Conservation (phyloP, 64 coral and sea anemone species). For the Montipora foliosa region DNA sequence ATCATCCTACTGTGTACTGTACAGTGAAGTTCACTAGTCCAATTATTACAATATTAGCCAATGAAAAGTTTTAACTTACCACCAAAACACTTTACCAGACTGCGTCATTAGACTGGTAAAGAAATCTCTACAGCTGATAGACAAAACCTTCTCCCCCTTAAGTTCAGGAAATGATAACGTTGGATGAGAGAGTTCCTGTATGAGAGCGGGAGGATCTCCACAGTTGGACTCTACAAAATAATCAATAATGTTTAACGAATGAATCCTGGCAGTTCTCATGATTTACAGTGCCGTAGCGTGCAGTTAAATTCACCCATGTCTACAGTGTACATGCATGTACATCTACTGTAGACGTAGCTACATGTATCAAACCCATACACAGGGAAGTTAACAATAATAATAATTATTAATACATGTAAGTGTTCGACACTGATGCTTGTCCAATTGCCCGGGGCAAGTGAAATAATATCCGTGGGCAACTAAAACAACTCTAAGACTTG, state of each 20-base stretch:
- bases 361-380: not conserved
- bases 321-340: too few relatives aligned
- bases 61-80: conserved; percentile 59
- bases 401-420: too few relatives aligned
- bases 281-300: not conserved
- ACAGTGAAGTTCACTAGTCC: too few relatives aligned
- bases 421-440: too few relatives aligned
- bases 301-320: not conserved
- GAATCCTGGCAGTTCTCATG: too few relatives aligned
- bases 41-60: too few relatives aligned
- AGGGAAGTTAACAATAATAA: not conserved
- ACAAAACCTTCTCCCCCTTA: conserved; percentile 55
- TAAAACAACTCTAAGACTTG: too few relatives aligned
- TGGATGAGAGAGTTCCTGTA: conserved; percentile 81
- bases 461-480: too few relatives aligned
- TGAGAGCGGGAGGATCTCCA: conserved; percentile 72
- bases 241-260: not conserved
- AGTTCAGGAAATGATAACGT: conserved; percentile 70
- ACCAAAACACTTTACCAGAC: conserved; percentile 91
- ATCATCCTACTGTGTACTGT: too few relatives aligned
- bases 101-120: conserved; percentile 84
- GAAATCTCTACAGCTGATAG: conserved; percentile 89
- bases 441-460: too few relatives aligned
- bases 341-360: too few relatives aligned
- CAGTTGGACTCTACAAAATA: conserved; percentile 40